Evolutionary conservation across 2,888 invertebrate species (phyloP), one percentile per base, ranked within the genome.

Genomic region (Mystacides longicornis): DNA sequence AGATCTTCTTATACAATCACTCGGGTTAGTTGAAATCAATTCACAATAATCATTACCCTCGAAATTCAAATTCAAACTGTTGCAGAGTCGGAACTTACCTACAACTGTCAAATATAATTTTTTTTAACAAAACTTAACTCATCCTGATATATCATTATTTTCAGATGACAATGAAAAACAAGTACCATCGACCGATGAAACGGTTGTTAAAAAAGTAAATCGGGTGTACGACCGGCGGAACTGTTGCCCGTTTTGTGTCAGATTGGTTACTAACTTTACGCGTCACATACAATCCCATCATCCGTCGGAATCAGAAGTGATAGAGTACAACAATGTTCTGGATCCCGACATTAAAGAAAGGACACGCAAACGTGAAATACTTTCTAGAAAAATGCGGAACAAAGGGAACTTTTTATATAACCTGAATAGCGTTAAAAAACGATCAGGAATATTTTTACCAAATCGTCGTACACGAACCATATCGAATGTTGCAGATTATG

Each of bases 221-320:
- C n/a, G n/a, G n/a, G n/a, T n/a, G n/a, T n/a, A n/a, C n/a, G n/a
- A n/a, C n/a, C 37, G 50, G 18, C 42, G 19, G 45, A 51, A 51
- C 21, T 51, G 2, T 14, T 51, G 51, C 23, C 51, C 51, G 4
- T 51, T 11, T 16, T 51, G 51, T 51, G 4, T 2, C 45, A 51
- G 16, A 51, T 23, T 51, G 19, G 51, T 51, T 14, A 51, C 51
- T 3, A 51, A 51, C 23, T 51, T 51, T 23, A 51, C 51, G 22
- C 51, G 51, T 18, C 51, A 51, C 43, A 42, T 51, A 2, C 18
- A n/a, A n/a, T n/a, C 43, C 23, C 42, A 51, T 43, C 42, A 42
- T 43, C 18, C 43, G 3, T 50, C 5, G n/a, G 50, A 50, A 19
- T 19, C 50, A 4, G 50, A 50, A 19, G 50, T 50, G 5, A 33